Percentiles rank a stretch among this genome's conserved stretches.
Evolutionary conservation across 2,888 invertebrate species (phyloP).

Genomic region (Drosophila paracracens): DNA sequence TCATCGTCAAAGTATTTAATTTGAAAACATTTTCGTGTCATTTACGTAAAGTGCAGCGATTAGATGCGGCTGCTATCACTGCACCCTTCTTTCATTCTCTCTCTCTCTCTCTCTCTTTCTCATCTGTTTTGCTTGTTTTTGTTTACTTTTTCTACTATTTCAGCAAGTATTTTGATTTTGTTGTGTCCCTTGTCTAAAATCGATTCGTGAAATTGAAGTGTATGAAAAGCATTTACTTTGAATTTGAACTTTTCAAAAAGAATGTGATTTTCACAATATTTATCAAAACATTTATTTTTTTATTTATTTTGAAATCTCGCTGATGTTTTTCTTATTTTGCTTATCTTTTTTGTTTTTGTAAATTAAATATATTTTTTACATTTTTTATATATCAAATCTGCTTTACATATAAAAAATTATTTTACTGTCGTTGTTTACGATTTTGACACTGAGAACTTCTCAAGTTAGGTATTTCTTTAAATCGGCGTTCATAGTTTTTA

Average conservation of each 20-base stretch:
- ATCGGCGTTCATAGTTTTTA: not conserved
- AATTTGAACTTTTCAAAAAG: not conserved
- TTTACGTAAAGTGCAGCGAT: constrained; percentile 72
- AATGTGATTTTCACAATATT: not conserved
- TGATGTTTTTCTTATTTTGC: not conserved
- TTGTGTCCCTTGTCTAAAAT: not conserved
- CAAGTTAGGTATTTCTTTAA: not conserved
- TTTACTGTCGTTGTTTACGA: too few species aligned
- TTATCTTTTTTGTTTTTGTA: not conserved
- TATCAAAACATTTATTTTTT: fast-evolving
- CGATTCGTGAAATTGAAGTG: not conserved
- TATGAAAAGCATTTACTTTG: not conserved
- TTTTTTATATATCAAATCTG: not conserved
- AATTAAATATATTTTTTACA: not conserved
- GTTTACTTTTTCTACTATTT: constrained; percentile 1
- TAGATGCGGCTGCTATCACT: constrained; percentile 58
- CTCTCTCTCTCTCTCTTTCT: constrained; percentile 15
- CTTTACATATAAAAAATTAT: too few species aligned
- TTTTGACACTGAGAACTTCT: too few species aligned
- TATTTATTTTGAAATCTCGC: not conserved
- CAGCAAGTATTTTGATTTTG: not conserved
- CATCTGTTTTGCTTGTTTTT: constrained; percentile 10
- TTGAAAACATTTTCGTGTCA: constrained; percentile 73
- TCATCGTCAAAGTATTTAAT: constrained; percentile 58
- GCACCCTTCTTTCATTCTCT: constrained; percentile 7